Evolutionary conservation across 2,113 vertebrate genomes (phyloP).

Genomic region (Trachemys scripta): DNA sequence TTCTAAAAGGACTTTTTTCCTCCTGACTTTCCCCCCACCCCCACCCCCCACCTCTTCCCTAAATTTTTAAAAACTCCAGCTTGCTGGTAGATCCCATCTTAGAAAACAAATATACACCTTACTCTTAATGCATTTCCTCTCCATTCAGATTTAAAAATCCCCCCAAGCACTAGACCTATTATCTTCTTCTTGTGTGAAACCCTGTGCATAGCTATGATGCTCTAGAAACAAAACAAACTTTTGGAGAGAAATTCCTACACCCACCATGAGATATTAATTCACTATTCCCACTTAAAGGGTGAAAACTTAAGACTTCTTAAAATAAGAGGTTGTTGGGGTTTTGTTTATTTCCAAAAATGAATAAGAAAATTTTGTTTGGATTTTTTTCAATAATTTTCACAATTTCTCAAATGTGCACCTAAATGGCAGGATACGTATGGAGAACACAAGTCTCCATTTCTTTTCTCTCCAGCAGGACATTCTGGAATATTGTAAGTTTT

Average conservation of each 20-base stretch:
- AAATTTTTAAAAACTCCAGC: neutral
- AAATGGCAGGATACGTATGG: neutral
- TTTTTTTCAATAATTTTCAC: neutral
- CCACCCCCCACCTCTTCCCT: neutral
- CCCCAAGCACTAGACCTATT: neutral
- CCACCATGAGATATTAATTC: neutral
- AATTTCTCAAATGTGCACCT: neutral
- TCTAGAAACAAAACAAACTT: neutral
- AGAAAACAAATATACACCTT: neutral
- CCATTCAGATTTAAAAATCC: constrained; percentile 23
- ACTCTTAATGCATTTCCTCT: constrained; percentile 18
- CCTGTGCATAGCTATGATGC: neutral
- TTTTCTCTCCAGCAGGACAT: neutral
- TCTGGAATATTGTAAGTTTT: neutral
- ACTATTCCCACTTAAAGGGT: neutral
- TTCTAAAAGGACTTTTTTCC: neutral
- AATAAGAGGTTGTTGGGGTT: neutral
- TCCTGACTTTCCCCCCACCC: neutral
- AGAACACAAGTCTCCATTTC: neutral
- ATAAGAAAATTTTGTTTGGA: neutral
- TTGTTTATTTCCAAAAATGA: neutral
- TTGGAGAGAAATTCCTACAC: neutral
- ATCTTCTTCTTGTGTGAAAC: accelerated
- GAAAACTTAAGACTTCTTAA: neutral
- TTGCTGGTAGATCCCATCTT: neutral